These are phyloP conservation scores for Syngnathus rostellatus DNA, from an alignment of 2,797 vertebrate genomes.

Conservation along the genomic window DNA sequence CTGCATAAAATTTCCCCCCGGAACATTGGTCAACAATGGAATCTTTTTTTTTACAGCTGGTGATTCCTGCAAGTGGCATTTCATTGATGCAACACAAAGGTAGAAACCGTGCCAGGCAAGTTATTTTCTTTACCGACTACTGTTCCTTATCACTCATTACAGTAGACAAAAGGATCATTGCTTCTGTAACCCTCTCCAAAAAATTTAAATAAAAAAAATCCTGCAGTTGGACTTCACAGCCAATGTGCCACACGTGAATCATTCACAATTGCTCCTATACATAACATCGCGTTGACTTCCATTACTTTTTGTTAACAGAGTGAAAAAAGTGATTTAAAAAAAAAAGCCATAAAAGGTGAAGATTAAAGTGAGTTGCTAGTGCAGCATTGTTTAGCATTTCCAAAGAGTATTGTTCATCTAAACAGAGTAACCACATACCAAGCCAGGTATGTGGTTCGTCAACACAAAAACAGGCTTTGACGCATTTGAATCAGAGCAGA, in stretches of 20 bases:
- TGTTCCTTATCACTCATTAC: not conserved
- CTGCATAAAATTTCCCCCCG: not conserved
- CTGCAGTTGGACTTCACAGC: not conserved
- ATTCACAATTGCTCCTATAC: not conserved
- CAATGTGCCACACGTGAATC: not conserved
- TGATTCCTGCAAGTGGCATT: not conserved
- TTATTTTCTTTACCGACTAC: not conserved
- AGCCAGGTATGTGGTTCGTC: constrained; percentile 29
- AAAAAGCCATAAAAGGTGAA: not conserved
- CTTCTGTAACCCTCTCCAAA: not conserved
- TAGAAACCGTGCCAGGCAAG: not conserved
- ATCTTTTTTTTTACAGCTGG: not conserved
- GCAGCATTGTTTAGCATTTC: not conserved
- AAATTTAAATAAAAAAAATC: too few relatives aligned
- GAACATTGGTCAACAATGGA: not conserved
- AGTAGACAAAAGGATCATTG: not conserved
- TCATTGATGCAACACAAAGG: not conserved
- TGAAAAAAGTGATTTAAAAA: not conserved
- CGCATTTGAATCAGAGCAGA: constrained; percentile 9
- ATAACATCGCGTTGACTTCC: not conserved
- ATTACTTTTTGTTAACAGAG: not conserved
- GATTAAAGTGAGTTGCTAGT: not conserved
- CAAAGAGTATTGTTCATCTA: constrained; percentile 1
- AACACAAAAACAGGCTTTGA: constrained; percentile 23
- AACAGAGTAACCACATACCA: constrained; percentile 6